Percentiles rank a stretch among this genome's conserved stretches.
Evolutionary conservation across 2,888 invertebrate species (phyloP).

Genomic region (Toxonevra muliebris): DNA sequence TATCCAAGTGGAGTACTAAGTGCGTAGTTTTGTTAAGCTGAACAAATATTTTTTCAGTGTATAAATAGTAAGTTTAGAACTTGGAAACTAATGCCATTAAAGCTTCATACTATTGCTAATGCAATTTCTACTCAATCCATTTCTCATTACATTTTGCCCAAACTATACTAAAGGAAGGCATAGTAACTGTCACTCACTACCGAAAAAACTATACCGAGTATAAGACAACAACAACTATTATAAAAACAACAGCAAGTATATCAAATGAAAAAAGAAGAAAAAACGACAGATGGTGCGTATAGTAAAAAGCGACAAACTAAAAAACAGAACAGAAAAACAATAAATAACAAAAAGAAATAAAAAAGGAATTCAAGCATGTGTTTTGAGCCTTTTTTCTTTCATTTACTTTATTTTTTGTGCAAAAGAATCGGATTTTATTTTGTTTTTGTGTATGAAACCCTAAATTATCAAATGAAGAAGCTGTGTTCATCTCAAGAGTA

Average conservation of each 20-base stretch:
- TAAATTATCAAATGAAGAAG: too few species aligned
- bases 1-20: too few species aligned
- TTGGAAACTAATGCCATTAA: constrained; percentile 22
- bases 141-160: neutral
- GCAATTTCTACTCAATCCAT: too few species aligned
- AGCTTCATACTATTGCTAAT: constrained; percentile 21
- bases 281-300: constrained; percentile 41
- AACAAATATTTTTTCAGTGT: neutral
- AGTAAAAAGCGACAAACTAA: constrained; percentile 35
- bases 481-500: constrained; percentile 29
- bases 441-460: too few species aligned
- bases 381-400: constrained; percentile 25
- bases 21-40: too few species aligned
- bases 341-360: constrained; percentile 30
- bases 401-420: constrained; percentile 19
- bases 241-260: constrained; percentile 20
- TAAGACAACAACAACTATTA: constrained; percentile 24
- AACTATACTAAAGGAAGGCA: neutral
- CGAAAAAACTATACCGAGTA: constrained; percentile 10
- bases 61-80: neutral
- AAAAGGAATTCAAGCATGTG: constrained; percentile 34
- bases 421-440: constrained; percentile 10
- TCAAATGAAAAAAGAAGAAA: constrained; percentile 17
- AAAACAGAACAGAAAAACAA: constrained; percentile 27
- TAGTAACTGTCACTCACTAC: constrained; percentile 1